phyloP scores from a whole-genome alignment of 2,113 vertebrate genomes.

The Tursiops truncatus region DNA sequence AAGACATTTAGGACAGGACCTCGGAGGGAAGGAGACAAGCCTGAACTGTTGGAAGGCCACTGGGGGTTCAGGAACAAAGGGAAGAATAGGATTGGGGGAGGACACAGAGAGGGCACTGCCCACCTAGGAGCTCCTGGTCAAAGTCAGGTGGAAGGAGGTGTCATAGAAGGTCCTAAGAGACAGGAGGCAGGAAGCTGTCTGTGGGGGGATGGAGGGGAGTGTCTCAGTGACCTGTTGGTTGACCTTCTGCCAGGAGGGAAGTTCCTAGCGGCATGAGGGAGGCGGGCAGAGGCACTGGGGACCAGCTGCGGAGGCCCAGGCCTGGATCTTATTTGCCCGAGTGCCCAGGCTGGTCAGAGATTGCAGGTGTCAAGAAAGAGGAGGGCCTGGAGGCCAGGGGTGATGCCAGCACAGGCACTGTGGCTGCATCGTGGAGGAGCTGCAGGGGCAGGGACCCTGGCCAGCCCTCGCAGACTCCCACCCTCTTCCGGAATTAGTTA shows the following conservation, averaged over 20 bases:
- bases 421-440: too few relatives aligned
- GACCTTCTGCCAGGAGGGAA: background rate
- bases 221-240: background rate
- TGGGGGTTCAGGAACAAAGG: background rate
- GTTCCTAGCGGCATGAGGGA: background rate
- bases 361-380: too few relatives aligned
- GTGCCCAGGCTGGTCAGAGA: too few relatives aligned
- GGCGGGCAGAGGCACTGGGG: background rate
- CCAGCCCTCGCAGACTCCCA: too few relatives aligned
- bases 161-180: background rate
- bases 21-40: background rate
- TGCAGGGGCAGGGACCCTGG: too few relatives aligned
- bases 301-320: background rate
- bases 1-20: constrained; percentile 47
- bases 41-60: background rate
- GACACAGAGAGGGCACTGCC: background rate
- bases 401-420: too few relatives aligned
- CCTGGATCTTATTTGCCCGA: background rate
- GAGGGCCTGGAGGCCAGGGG: too few relatives aligned
- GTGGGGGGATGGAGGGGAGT: background rate
- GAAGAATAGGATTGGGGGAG: background rate
- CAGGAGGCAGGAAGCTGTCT: background rate
- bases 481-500: accelerated
- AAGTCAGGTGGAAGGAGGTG: background rate
- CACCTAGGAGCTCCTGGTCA: background rate